Evolutionary conservation across 2,113 vertebrate species (phyloP), one percentile per base, ranked within the genome.

Genomic region (Nycticryphes semicollaris): DNA sequence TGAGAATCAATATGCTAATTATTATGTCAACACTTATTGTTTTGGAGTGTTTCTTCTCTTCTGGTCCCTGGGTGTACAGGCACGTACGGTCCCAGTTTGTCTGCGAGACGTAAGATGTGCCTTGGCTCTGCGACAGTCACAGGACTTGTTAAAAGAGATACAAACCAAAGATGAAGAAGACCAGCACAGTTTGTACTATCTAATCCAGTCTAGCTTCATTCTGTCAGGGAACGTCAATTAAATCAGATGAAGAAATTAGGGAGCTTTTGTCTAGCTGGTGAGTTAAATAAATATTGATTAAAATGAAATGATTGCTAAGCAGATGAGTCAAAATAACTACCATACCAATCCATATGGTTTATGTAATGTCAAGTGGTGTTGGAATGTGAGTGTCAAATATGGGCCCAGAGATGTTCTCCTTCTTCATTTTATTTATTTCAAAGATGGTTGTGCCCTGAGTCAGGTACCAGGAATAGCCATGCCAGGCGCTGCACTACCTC

Each of bases 231-330:
- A 48, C 41, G 66, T 80, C 78, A 77, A 63, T 88, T 96, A 92
- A 88, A 88, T 56, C 60, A 41, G 85, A 86, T 90, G 33, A 95
- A 93, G 90, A 95, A 95, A 95, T 90, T 70, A 86, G 33, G 73
- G 37, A 88, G 51, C 43, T 91, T 97, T 92, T 88, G 53, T 92
- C 92, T 92, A 86, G 83, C 47, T 5, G 3, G 47, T 41, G 43
- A 88, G 85, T 90, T 95, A 96, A 95, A 94, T 93, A 93, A 97
- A 94, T 94, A 88, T 84, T 96, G 96, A 95, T 90, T 81, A 67
- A 95, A 94, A 90, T 43, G 84, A 96, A 94, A 84, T 27, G 1
- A 92, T 86, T n/a, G 64, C 89, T 94, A 77, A 94, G 87, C 79
- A 84, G 69, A 86, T 84, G 60, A 90, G 93, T 90, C 85, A 92